Percentiles rank a stretch among this genome's conserved stretches.
Conservation (phyloP, 30 jellyfish, hydroid and myxozoan species). For the Nemopilema nomurai region DNA sequence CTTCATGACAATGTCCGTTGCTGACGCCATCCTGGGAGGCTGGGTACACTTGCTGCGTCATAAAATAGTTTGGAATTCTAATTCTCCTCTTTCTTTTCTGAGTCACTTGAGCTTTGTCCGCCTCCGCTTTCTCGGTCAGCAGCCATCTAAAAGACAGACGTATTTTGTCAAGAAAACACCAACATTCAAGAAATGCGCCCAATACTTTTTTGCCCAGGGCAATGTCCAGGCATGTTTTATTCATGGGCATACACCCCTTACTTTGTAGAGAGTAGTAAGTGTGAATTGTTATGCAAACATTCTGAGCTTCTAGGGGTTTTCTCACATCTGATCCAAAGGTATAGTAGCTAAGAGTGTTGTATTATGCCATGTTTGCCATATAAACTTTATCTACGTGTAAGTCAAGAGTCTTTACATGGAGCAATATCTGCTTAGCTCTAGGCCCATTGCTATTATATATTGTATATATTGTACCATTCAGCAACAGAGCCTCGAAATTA, state of each 20-base stretch:
- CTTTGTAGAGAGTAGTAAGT: no score
- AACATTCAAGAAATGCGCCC: neutral
- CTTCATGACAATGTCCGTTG: neutral
- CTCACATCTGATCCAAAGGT: no score
- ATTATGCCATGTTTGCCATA: no score
- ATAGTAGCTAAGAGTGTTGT: no score
- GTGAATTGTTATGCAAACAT: no score
- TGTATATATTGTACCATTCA: neutral
- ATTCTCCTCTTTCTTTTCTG: slow-evolving; percentile 55
- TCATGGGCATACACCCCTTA: no score
- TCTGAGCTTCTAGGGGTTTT: no score
- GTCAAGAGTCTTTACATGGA: no score
- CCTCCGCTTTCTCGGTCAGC: slow-evolving; percentile 81
- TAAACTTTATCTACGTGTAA: no score
- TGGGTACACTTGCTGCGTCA: neutral
- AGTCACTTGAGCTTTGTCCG: slow-evolving; percentile 8
- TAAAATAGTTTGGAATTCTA: neutral
- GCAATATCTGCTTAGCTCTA: neutral
- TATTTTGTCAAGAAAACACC: neutral
- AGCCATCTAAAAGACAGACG: slow-evolving; percentile 73
- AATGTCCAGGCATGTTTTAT: neutral
- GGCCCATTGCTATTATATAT: neutral
- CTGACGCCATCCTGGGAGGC: neutral
- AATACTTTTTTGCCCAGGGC: neutral
- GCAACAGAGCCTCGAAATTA: neutral